Base-by-base conservation (phyloP, 2,113 vertebrate genomes). In the Spea bombifrons region DNA sequence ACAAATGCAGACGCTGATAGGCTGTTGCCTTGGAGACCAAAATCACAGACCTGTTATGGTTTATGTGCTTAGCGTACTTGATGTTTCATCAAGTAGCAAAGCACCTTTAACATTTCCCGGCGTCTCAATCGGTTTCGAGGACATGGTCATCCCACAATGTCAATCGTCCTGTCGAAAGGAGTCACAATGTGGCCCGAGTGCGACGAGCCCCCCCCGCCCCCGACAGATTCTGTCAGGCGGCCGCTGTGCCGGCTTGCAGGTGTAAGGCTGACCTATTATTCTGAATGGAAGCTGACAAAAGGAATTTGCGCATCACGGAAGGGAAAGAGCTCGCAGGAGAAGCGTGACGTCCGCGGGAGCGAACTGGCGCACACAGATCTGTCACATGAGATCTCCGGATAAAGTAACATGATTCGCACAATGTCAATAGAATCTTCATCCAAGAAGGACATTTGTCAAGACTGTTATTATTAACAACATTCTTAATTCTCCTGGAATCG, bases 221-320 rank as follows among this genome's bases (percentile, higher is more conserved):
- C 86, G 88, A 92, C 90, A 90, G 89, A 84, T 85, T 72, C 82
- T 88, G 89, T 87, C 85, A 83, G 85, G 82, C 78, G 83, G 76
- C 83, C 75, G 71, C 81, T 86, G 84, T 82, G 85, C 79, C 83
- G 66, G 86, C 88, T 89, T 74, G 81, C 83, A 86, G 82, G 86
- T 86, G 84, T 84, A 89, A 87, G 84, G 83, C 86, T 90, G 87
- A 88, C 84, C 85, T 89, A 88, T 88, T 85, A 84, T 84, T 83
- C 85, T 87, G 86, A 90, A 91, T 87, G 84, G 83, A 77, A 90
- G 81, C 83, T 90, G 91, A 92, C 90, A 94, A 83, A 84, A 86
- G 81, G 83, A 84, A 92, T 90, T 86, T 86, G 82, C 86, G 78
- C 79, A 53, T 79, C 59, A 43, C 78, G 84, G 86, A 85, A 86